These are phyloP conservation scores for Drosophila paranaensis DNA, from an alignment of 2,888 invertebrate species.

Conservation along the genomic window DNA sequence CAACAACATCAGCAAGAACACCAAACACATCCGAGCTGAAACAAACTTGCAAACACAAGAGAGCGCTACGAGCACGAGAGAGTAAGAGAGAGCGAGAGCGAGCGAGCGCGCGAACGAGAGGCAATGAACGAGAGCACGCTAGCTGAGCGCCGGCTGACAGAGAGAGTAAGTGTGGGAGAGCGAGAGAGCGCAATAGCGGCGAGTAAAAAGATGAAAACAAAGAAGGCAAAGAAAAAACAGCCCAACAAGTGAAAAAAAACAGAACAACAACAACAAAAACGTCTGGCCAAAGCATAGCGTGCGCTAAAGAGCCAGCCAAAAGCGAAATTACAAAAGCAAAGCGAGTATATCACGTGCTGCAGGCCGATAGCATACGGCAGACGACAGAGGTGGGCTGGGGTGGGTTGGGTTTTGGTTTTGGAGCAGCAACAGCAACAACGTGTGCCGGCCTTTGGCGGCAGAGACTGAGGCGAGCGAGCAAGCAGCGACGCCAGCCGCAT, in stretches of 20 bases:
- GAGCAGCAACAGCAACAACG: slow-evolving; percentile 49
- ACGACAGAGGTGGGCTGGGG: slow-evolving; percentile 15
- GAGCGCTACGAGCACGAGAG: slow-evolving; percentile 8
- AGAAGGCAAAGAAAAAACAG: slow-evolving; percentile 69
- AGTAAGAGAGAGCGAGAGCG: slow-evolving; percentile 1
- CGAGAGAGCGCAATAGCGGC: slow-evolving; percentile 15
- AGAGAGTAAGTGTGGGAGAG: background rate
- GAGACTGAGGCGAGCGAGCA: slow-evolving; percentile 45
- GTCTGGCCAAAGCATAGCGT: slow-evolving; percentile 66
- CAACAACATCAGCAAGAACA: slow-evolving; percentile 44
- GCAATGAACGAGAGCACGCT: slow-evolving; percentile 27
- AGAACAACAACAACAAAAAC: slow-evolving; percentile 58
- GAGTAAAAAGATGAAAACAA: slow-evolving; percentile 58
- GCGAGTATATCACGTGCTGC: slow-evolving; percentile 78
- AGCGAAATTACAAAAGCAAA: slow-evolving; percentile 76
- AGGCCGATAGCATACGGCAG: background rate
- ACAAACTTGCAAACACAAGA: slow-evolving; percentile 10
- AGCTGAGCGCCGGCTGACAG: slow-evolving; percentile 34
- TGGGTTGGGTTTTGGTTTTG: slow-evolving; percentile 15
- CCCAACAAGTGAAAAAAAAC: slow-evolving; percentile 72
- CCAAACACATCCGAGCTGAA: slow-evolving; percentile 41
- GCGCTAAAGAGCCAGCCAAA: slow-evolving; percentile 71
- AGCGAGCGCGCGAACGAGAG: slow-evolving; percentile 21
- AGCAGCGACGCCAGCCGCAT: slow-evolving; percentile 55
- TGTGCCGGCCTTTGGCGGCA: slow-evolving; percentile 81